Evolutionary conservation across 2,797 vertebrate genomes (phyloP).

Genomic region (Chelon auratus): DNA sequence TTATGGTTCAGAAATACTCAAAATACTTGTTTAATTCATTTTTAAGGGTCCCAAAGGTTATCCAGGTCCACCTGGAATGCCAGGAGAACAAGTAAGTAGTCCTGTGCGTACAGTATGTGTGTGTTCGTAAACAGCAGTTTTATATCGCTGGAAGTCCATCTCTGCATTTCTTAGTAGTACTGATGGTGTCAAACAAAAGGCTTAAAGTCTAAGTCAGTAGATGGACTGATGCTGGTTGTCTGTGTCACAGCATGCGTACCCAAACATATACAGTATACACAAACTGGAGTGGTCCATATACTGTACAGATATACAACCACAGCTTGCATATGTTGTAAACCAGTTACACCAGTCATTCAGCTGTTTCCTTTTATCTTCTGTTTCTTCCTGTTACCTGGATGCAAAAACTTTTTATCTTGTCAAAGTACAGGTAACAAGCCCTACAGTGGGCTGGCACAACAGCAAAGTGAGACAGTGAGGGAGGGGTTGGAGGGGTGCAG

Average conservation of each 20-base stretch:
- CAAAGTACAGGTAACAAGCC: slow-evolving; percentile 24
- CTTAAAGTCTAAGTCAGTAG: neutral
- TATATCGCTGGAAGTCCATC: neutral
- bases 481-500: slow-evolving; percentile 26
- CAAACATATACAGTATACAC: neutral
- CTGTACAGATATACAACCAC: neutral
- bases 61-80: slow-evolving; percentile 81
- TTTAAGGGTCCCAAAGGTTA: slow-evolving; percentile 81
- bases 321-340: slow-evolving; percentile 22
- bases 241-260: neutral
- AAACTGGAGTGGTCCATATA: neutral
- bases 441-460: slow-evolving; percentile 1
- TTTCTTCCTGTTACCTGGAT: slow-evolving; percentile 5
- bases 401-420: slow-evolving; percentile 15
- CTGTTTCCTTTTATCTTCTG: slow-evolving; percentile 31
- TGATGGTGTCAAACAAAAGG: neutral
- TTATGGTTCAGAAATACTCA: neutral
- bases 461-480: slow-evolving; percentile 6
- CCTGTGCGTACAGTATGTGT: neutral
- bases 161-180: neutral
- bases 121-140: neutral
- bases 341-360: slow-evolving; percentile 29
- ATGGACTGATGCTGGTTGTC: neutral
- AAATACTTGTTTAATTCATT: slow-evolving; percentile 27
- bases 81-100: slow-evolving; percentile 85